phyloP scores from a whole-genome alignment of 2,888 invertebrate species.

The Spodoptera picta region DNA sequence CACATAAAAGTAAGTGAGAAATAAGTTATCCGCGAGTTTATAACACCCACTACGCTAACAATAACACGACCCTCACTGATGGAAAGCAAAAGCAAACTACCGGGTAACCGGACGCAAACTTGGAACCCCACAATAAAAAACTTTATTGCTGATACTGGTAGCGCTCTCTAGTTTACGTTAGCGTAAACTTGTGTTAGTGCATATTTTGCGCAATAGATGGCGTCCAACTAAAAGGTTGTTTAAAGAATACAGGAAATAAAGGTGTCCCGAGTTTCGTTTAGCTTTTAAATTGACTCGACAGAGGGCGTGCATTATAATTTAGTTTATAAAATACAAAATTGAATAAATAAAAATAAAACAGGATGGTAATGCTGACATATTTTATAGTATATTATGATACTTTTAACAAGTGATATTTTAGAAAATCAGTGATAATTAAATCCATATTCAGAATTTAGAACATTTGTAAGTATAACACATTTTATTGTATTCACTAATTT shows the following conservation, averaged over 20 bases:
- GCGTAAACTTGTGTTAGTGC: neutral
- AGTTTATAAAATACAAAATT: neutral
- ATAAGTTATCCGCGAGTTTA: conserved; percentile 82
- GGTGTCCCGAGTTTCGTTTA: accelerated
- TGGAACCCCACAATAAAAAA: conserved; percentile 47
- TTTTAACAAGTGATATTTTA: too few species aligned
- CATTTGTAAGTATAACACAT: too few species aligned
- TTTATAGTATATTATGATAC: too few species aligned
- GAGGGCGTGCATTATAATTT: conserved; percentile 23
- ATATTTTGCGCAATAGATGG: conserved; percentile 2
- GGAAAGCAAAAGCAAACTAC: conserved; percentile 76
- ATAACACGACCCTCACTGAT: conserved; percentile 62
- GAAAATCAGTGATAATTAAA: too few species aligned
- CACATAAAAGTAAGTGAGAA: conserved; percentile 69
- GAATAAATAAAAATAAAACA: too few species aligned
- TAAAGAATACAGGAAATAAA: too few species aligned
- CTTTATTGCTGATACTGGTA: conserved; percentile 12
- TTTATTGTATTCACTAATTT: too few species aligned
- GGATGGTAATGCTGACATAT: neutral
- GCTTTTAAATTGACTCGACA: neutral
- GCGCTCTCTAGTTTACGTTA: conserved; percentile 33
- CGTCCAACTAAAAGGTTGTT: neutral
- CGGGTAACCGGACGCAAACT: conserved; percentile 35
- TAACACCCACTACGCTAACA: conserved; percentile 60
- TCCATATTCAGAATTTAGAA: too few species aligned